Evolutionary conservation across 2,888 invertebrate species (phyloP), one percentile per base, ranked within the genome.

Genomic region (Amphipyra berbera): DNA sequence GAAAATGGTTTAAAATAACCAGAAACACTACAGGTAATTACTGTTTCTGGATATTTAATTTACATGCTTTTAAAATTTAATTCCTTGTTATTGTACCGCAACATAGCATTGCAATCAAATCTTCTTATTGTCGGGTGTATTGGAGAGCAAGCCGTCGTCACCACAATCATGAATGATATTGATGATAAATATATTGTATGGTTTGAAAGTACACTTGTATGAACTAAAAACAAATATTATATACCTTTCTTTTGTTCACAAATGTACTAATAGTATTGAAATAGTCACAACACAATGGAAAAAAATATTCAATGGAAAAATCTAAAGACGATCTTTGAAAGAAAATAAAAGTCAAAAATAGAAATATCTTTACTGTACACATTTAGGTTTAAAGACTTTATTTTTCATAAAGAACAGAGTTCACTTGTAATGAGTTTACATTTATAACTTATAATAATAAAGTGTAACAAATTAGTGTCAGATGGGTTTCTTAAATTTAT

Each of bases 251-350:
- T 45, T 41, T 50, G 27, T 63, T 66, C 58, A 47, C 53, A 47
- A 13, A 53, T 13, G 14, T 40, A 59, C 53, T 41, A 47, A 47
- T n/a, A n/a, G n/a, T n/a, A 59, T 64, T 49, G 42, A 42, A 48
- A 44, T 48, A 37, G 33, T 37, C 44, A 21, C 21, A 40, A 44
- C 10, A 44, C 44, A 44, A 21, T 21, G 0, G 0, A 35, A 33
- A 33, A 15, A 9, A 6, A n/a, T 45, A 2, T 27, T 6, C 4
- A 45, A 3, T 21, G 21, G 21, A 21, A 21, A 21, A 21, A 21
- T 21, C 2, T 10, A 30, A 30, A 4, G 30, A 30, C 30, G 30
- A 30, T 6, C 30, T 6, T 30, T 30, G 30, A 7, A 30, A 30
- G 6, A 30, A 3, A 6, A 14, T 14, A 41, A 12, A n/a, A 38